Evolutionary conservation across 2,888 invertebrate species (phyloP).

Genomic region (Ischnus inquisitorius): DNA sequence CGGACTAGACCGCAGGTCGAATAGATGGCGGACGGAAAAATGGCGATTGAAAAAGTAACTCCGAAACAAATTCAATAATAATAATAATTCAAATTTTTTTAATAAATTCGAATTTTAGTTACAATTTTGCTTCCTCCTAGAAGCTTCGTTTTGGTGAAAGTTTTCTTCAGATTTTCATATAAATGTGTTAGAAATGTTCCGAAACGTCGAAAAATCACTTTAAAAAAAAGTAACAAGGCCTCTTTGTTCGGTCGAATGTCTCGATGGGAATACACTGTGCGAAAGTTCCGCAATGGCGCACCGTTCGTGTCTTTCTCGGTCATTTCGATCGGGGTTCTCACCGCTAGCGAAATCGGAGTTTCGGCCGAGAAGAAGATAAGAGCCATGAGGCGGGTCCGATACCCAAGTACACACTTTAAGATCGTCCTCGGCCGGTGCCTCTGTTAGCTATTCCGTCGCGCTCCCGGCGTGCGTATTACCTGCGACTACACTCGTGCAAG

Average conservation of each 20-base stretch:
- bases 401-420: constrained; percentile 11
- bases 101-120: too few relatives aligned
- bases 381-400: background rate
- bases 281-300: constrained; percentile 17
- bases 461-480: background rate
- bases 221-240: too few relatives aligned
- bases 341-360: constrained; percentile 27
- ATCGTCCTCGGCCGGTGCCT: background rate
- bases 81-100: too few relatives aligned
- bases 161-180: too few relatives aligned
- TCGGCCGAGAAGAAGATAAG: background rate
- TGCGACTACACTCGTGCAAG: background rate
- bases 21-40: background rate
- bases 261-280: constrained; percentile 20
- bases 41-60: background rate
- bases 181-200: too few relatives aligned
- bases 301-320: background rate
- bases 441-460: background rate
- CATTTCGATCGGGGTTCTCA: background rate
- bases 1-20: too few relatives aligned
- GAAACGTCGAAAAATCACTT: too few relatives aligned
- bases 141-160: background rate
- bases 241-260: too few relatives aligned
- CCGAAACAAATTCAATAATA: too few relatives aligned
- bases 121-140: background rate